Percentiles rank a stretch among this genome's conserved stretches.
Evolutionary conservation across 2,888 invertebrate genomes (phyloP).

Genomic region (Empis livida): DNA sequence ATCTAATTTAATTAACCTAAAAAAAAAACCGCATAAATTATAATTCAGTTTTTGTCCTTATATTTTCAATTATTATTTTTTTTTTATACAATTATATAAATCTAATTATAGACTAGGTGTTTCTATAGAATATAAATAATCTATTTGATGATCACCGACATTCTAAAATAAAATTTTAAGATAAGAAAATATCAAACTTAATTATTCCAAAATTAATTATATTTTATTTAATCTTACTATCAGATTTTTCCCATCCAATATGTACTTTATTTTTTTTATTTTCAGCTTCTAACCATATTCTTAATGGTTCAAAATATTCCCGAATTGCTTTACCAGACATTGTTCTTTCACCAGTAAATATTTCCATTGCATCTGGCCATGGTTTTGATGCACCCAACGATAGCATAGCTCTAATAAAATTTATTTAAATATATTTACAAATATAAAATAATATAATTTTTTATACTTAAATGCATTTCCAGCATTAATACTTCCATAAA

Average conservation of each 20-base stretch:
- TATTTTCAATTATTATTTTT: no score
- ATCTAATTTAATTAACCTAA: no score
- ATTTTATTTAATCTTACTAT: slow-evolving; percentile 22
- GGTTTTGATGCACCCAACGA: slow-evolving; percentile 60
- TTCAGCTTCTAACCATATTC: slow-evolving; percentile 59
- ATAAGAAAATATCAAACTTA: slow-evolving; percentile 6
- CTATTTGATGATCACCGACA: slow-evolving; percentile 29
- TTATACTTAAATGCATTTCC: slow-evolving; percentile 55
- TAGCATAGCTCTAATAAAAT: slow-evolving; percentile 47
- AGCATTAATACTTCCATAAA: slow-evolving; percentile 65
- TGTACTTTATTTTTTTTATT: slow-evolving; percentile 54
- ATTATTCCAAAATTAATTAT: not conserved
- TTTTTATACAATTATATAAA: no score
- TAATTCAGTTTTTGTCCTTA: no score
- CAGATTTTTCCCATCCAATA: slow-evolving; percentile 46
- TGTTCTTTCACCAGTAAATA: slow-evolving; percentile 58
- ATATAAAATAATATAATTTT: not conserved
- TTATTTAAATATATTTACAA: not conserved
- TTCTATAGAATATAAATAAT: no score
- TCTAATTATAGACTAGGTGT: no score
- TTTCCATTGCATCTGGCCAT: slow-evolving; percentile 78
- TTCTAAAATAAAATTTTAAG: slow-evolving; percentile 30
- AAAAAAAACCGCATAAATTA: no score
- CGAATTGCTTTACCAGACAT: slow-evolving; percentile 66
- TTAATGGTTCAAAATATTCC: slow-evolving; percentile 68